Conservation (phyloP, 1,140 invertebrate genomes). For the Proctacanthus coquilletti region DNA sequence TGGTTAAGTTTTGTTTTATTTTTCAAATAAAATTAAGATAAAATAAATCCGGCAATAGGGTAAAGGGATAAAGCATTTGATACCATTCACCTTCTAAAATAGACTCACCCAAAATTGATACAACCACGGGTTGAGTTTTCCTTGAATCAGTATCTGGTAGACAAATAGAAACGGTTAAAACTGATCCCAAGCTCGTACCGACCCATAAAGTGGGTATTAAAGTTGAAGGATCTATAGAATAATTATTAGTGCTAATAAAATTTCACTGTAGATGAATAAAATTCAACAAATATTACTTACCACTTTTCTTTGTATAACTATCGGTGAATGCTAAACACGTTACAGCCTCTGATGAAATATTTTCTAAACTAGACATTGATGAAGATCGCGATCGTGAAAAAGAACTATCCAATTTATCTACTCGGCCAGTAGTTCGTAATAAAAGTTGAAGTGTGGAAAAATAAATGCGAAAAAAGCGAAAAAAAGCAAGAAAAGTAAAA, state of each 20-base stretch:
- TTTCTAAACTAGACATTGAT: conserved; percentile 93
- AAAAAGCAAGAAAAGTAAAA: neutral
- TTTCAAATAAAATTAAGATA: too few relatives aligned
- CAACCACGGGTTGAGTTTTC: conserved; percentile 73
- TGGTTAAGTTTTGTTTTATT: too few relatives aligned
- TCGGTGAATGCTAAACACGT: conserved; percentile 92
- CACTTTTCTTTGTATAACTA: conserved; percentile 86
- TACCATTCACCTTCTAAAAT: too few relatives aligned
- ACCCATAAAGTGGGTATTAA: conserved; percentile 82
- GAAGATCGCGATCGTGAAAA: conserved; percentile 92
- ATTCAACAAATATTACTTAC: too few relatives aligned
- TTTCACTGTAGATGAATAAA: too few relatives aligned
- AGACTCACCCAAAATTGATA: conserved; percentile 71
- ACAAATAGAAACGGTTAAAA: conserved; percentile 78
- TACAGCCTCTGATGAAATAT: conserved; percentile 88
- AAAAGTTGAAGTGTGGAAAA: too few relatives aligned
- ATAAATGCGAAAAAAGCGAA: conserved; percentile 13
- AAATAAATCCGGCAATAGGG: too few relatives aligned
- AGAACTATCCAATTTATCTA: conserved; percentile 91
- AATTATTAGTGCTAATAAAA: conserved; percentile 14
- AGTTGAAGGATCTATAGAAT: conserved; percentile 48
- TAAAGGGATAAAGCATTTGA: too few relatives aligned
- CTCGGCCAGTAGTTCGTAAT: conserved; percentile 47
- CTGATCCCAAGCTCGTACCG: conserved; percentile 87
- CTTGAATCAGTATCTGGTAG: conserved; percentile 68